These are phyloP conservation scores for Heliconius aoede DNA, from an alignment of 2,888 invertebrate species.

Conservation along the genomic window DNA sequence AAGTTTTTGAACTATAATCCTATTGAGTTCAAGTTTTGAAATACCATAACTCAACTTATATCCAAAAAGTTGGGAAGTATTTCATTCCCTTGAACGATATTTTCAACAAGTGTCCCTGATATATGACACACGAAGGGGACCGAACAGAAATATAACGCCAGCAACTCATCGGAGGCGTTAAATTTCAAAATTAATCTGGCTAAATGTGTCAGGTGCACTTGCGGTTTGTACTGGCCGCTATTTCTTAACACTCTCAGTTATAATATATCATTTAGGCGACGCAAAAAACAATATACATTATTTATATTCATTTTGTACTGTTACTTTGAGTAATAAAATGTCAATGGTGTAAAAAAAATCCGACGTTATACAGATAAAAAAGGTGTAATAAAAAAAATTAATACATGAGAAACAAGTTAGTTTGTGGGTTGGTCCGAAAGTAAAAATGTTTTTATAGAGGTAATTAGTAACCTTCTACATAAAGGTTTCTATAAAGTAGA, in stretches of 20 bases:
- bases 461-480: no score
- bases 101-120: conserved; percentile 1
- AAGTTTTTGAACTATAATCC: no score
- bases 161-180: conserved; percentile 21
- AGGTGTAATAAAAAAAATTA: not conserved
- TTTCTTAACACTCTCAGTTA: not conserved
- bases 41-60: no score
- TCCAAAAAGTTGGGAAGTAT: not conserved
- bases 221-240: conserved; percentile 18
- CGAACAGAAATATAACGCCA: conserved; percentile 5
- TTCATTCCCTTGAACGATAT: not conserved
- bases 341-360: not conserved
- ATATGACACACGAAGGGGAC: conserved; percentile 22
- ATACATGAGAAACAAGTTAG: no score
- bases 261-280: conserved; percentile 2
- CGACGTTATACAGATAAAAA: not conserved
- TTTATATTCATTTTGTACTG: not conserved
- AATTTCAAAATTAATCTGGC: conserved; percentile 29
- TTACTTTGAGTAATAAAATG: not conserved
- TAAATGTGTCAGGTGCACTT: conserved; percentile 25
- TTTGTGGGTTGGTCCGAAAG: no score
- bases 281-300: not conserved
- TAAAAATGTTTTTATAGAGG: no score
- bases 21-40: no score
- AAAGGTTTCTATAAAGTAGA: no score